Evolutionary conservation across 2,797 vertebrate genomes (phyloP).

Genomic region (Hylomyscus alleni): DNA sequence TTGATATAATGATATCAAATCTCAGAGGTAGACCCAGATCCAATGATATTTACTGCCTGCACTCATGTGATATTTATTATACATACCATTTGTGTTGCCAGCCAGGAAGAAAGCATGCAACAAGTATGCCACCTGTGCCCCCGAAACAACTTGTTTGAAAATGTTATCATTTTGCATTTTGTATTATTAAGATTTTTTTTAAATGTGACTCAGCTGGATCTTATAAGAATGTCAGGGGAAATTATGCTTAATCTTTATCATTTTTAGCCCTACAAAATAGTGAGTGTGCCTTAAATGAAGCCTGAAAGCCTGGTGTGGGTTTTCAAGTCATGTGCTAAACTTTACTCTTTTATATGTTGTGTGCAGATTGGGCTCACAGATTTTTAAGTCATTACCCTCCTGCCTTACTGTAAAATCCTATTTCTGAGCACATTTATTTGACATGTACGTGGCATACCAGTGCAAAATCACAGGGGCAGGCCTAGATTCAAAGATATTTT

Average conservation of each 20-base stretch:
- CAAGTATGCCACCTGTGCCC: background rate
- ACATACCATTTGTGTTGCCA: background rate
- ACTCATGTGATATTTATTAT: too few relatives aligned
- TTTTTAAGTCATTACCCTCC: background rate
- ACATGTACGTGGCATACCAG: background rate
- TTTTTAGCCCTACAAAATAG: background rate
- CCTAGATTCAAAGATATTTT: background rate
- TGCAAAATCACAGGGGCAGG: too few relatives aligned
- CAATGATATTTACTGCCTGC: background rate
- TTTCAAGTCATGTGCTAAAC: background rate
- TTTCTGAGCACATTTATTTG: conserved; percentile 39
- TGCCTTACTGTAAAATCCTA: conserved; percentile 29
- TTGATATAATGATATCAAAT: background rate
- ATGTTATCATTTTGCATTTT: background rate
- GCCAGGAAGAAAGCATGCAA: background rate
- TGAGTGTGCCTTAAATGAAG: background rate
- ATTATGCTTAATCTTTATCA: background rate
- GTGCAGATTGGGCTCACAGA: background rate
- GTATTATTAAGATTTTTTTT: conserved; percentile 7
- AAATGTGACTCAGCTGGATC: conserved; percentile 13
- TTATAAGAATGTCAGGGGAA: background rate
- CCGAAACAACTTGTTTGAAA: conserved; percentile 17
- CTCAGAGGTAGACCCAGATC: background rate
- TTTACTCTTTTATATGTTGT: background rate
- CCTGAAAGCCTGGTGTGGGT: background rate